Evolutionary conservation across 2,888 invertebrate species (phyloP).

Genomic region (Congeria kusceri): DNA sequence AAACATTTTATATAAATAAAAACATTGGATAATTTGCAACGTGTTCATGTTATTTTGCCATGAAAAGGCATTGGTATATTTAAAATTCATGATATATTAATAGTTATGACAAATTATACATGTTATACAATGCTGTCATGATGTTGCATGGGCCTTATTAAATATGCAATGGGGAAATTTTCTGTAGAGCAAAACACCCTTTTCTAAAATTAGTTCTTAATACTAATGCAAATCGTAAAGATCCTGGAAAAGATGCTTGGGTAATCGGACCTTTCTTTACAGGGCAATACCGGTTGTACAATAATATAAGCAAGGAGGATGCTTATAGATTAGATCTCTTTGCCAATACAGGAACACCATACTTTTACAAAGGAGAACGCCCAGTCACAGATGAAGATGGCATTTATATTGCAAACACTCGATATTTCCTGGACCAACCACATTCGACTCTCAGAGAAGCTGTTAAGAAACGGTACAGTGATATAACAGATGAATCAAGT

Average conservation of each 20-base stretch:
- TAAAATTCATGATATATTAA: too few species aligned
- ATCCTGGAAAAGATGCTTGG: background rate
- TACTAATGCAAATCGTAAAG: conserved; percentile 1
- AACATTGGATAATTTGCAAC: too few species aligned
- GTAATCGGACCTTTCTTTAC: conserved; percentile 29
- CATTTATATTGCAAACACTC: conserved; percentile 32
- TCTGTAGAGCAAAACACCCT: conserved; percentile 30
- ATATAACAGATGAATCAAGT: background rate
- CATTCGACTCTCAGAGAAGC: background rate
- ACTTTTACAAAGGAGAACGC: conserved; percentile 30
- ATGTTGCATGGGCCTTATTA: conserved; percentile 9
- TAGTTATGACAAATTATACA: too few species aligned
- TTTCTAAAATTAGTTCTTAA: conserved; percentile 22
- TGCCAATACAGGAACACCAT: conserved; percentile 14
- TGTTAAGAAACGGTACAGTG: conserved; percentile 1
- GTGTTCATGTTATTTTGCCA: too few species aligned
- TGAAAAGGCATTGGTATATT: too few species aligned
- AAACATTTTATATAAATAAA: too few species aligned
- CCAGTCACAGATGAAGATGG: conserved; percentile 18
- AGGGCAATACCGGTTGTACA: conserved; percentile 17
- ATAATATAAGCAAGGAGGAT: conserved; percentile 12
- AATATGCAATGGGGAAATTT: conserved; percentile 22
- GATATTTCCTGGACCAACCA: conserved; percentile 22
- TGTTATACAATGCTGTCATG: conserved; percentile 18
- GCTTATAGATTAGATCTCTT: background rate